Percentiles rank a stretch among this genome's conserved stretches.
Evolutionary conservation across 2,113 vertebrate species (phyloP).

Genomic region (Syngnathus scovelli): DNA sequence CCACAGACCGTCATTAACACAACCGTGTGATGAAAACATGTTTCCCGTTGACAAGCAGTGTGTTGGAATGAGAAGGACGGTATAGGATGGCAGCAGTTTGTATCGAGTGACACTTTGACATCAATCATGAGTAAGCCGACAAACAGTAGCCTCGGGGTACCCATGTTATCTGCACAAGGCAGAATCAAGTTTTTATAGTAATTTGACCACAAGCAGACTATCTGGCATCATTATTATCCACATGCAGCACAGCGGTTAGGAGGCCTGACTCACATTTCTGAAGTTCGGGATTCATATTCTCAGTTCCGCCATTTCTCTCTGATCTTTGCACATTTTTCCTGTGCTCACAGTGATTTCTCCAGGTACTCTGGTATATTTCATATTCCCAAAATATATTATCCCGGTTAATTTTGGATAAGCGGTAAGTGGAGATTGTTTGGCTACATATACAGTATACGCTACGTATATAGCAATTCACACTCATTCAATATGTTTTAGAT

Average conservation of each 20-base stretch:
- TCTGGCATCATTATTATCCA: background rate
- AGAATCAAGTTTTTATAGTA: background rate
- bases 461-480: too few relatives aligned
- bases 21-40: background rate
- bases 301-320: too few relatives aligned
- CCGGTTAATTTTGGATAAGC: too few relatives aligned
- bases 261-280: background rate
- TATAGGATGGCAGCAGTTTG: slow-evolving; percentile 16
- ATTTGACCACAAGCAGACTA: background rate
- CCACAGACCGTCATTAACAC: background rate
- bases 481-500: too few relatives aligned
- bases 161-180: background rate
- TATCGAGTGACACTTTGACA: slow-evolving; percentile 24
- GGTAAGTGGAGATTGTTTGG: too few relatives aligned
- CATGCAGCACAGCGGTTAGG: background rate
- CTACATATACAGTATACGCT: too few relatives aligned
- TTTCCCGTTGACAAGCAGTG: slow-evolving; percentile 13
- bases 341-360: too few relatives aligned
- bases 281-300: background rate
- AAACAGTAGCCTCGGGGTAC: slow-evolving; percentile 2
- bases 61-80: slow-evolving; percentile 14
- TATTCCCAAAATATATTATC: too few relatives aligned
- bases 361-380: too few relatives aligned
- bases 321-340: too few relatives aligned
- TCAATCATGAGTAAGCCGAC: slow-evolving; percentile 9